phyloP scores from a whole-genome alignment of 2,113 vertebrate genomes.

The Oreotrochilus melanogaster region DNA sequence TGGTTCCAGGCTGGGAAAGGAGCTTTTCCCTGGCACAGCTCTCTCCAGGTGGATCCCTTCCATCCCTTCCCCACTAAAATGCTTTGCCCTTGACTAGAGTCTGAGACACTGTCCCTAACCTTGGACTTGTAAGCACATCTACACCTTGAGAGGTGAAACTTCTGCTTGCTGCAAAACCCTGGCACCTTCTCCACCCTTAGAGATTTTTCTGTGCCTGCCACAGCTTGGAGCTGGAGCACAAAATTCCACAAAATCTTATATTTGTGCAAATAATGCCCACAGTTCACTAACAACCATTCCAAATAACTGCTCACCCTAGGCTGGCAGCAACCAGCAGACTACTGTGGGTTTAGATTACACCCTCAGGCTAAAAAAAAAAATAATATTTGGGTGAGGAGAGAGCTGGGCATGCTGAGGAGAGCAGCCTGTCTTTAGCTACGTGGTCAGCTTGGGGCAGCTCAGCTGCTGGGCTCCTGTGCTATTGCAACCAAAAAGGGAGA shows the following conservation, averaged over 20 bases:
- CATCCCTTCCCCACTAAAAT: background rate
- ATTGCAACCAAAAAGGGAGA: background rate
- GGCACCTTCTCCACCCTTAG: background rate
- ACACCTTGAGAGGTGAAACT: background rate
- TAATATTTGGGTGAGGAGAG: background rate
- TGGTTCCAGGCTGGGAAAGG: background rate
- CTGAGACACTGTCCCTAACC: background rate
- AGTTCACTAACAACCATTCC: background rate
- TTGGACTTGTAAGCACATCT: background rate
- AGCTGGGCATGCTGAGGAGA: background rate
- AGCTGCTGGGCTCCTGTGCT: background rate
- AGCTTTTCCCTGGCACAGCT: background rate
- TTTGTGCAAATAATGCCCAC: background rate
- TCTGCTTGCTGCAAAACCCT: background rate
- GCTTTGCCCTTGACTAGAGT: background rate
- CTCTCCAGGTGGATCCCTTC: background rate
- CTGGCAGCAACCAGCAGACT: background rate
- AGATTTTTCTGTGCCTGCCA: background rate
- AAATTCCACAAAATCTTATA: background rate
- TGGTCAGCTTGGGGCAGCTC: background rate
- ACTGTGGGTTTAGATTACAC: background rate
- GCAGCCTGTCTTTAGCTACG: background rate
- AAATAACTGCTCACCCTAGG: background rate
- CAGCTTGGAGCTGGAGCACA: background rate
- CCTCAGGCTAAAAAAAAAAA: background rate